Evolutionary conservation across 2,113 vertebrate species (phyloP), one percentile per base, ranked within the genome.

Genomic region (Rhombomys opimus): DNA sequence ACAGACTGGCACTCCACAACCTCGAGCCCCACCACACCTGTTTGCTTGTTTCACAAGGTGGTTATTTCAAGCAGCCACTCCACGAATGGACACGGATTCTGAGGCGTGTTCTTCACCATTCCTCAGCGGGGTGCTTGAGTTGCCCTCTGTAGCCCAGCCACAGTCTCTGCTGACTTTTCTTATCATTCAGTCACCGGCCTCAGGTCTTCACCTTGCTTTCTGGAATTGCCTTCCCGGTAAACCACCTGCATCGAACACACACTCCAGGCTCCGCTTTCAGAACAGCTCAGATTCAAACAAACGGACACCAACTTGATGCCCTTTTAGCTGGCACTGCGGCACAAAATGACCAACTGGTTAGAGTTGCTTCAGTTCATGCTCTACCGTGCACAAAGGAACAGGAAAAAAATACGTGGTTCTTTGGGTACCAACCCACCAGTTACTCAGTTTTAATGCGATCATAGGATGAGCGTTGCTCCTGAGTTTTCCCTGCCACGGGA

Each of bases 281-380:
- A 90, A 75, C 25, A 68, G 59, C 18, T 80, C 70, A 89, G 15
- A 73, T 61, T 67, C 87, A 78, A 65, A 59, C 87, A 78, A 65
- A 59, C 12, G 72, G 68, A 67, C 41, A 38, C 10, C 2, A 23
- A 30, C 8, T 8, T 35, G 22, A 22, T 2, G 17, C 32, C 65
- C 82, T 46, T 2, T 18, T 57, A 5, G 20, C 25, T 70, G 35
- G 18, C 25, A 18, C 35, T 52, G 0, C 9, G 5, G 9, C 46
- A 38, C 54, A 70, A 54, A 46, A 73, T 4, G 41, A 67, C 41
- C 52, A 5, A 1, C 2, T 54, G 68, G 30, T 15, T 46, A 52
- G 22, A 13, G 18, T 25, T 32, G 2, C 13, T 91, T 85, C 63
- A 27, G 38, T 22, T 76, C 15, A 13, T 5, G 7, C 22, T 61